Percentiles rank a stretch among this genome's conserved stretches.
Conservation (phyloP, 92 coral and sea anemone genomes). For the Meandrina meandrites region DNA sequence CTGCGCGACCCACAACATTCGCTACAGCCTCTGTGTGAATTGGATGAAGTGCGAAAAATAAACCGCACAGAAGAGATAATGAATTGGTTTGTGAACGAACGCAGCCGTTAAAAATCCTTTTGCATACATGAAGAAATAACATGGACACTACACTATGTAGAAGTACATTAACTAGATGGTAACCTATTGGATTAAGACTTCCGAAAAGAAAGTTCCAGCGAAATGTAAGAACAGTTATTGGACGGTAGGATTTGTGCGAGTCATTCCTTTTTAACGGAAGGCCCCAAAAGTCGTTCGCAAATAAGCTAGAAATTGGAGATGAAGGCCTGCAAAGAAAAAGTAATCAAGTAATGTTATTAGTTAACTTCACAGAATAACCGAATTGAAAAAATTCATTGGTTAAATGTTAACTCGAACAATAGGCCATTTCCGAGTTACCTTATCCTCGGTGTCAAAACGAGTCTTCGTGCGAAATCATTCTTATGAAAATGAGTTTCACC, state of each 20-base stretch:
- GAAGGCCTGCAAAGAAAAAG: conserved; percentile 57
- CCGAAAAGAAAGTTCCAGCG: conserved; percentile 75
- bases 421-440: too few species aligned
- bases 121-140: conserved; percentile 61
- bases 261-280: conserved; percentile 65
- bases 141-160: conserved; percentile 64
- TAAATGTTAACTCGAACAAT: too few species aligned
- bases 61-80: conserved; percentile 55
- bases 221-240: conserved; percentile 73
- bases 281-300: conserved; percentile 88
- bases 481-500: too few species aligned
- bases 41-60: conserved; percentile 80
- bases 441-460: too few species aligned
- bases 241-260: conserved; percentile 89
- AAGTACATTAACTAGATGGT: conserved; percentile 71
- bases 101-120: conserved; percentile 53
- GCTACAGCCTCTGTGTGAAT: conserved; percentile 90
- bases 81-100: conserved; percentile 18
- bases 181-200: conserved; percentile 71
- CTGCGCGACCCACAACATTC: conserved; percentile 80
- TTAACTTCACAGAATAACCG: background rate
- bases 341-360: background rate
- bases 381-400: background rate
- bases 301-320: conserved; percentile 63
- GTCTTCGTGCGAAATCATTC: too few species aligned